Evolutionary conservation across 2,797 vertebrate species (phyloP).

Genomic region (Dryobates pubescens): DNA sequence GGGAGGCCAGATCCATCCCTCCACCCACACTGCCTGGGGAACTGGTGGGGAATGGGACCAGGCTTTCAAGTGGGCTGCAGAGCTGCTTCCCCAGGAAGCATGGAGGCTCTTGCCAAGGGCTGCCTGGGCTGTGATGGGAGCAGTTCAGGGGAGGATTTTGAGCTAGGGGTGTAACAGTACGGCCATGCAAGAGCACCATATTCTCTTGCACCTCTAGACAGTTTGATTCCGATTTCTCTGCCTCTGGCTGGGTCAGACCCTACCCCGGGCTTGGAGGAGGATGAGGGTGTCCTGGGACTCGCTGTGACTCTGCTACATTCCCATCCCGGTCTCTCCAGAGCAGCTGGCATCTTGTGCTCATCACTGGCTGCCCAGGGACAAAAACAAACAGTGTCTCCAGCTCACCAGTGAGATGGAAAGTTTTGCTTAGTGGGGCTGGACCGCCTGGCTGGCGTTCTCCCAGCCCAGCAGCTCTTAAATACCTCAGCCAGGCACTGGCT

Average conservation of each 20-base stretch:
- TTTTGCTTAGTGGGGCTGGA: slow-evolving; percentile 24
- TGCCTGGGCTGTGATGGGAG: neutral
- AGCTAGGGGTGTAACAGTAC: fast-evolving
- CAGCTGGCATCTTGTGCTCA: neutral
- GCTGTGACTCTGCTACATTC: fast-evolving
- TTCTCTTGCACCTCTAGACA: neutral
- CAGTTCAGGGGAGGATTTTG: fast-evolving
- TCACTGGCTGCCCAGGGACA: neutral
- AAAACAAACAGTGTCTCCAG: slow-evolving; percentile 52
- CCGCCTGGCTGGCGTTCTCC: neutral
- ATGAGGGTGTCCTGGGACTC: neutral
- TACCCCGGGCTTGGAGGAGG: neutral
- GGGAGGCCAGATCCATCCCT: neutral
- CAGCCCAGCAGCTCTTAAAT: neutral
- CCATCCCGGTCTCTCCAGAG: neutral
- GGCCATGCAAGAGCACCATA: fast-evolving
- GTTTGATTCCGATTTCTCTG: neutral
- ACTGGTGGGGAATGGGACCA: fast-evolving
- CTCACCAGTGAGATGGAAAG: neutral
- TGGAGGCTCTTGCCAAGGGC: fast-evolving
- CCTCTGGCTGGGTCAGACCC: neutral
- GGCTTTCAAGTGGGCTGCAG: neutral
- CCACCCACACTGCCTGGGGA: fast-evolving
- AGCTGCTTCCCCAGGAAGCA: neutral
- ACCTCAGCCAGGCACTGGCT: fast-evolving